These are phyloP conservation scores for Lates calcarifer DNA, from an alignment of 2,113 vertebrate genomes.

Conservation along the genomic window DNA sequence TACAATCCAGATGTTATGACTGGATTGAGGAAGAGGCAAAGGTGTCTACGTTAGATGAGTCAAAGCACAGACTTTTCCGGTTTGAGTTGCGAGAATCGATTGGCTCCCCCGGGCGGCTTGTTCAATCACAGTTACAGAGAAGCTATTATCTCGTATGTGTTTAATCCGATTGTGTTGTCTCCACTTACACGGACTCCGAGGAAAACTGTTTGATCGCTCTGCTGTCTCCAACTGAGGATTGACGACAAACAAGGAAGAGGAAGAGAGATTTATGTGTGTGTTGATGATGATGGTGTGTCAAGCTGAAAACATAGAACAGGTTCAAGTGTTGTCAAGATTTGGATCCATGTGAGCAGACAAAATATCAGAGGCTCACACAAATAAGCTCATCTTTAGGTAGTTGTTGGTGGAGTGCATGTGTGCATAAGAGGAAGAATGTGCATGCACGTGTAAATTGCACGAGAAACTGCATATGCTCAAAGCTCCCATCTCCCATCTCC, in stretches of 20 bases:
- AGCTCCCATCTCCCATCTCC: not conserved
- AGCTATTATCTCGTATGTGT: conserved; percentile 65
- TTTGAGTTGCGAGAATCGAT: conserved; percentile 52
- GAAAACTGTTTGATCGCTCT: conserved; percentile 35
- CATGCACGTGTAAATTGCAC: conserved; percentile 23
- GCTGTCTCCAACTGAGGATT: not conserved
- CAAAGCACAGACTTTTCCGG: conserved; percentile 30
- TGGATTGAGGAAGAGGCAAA: conserved; percentile 41
- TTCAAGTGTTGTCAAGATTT: conserved; percentile 35
- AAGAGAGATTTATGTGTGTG: conserved; percentile 8
- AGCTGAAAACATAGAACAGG: conserved; percentile 38
- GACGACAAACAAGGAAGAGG: conserved; percentile 2
- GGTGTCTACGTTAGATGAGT: conserved; percentile 50
- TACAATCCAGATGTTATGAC: conserved; percentile 71
- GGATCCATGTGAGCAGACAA: conserved; percentile 32
- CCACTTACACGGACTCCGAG: conserved; percentile 16
- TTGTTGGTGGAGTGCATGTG: conserved; percentile 11
- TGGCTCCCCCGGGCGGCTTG: conserved; percentile 33
- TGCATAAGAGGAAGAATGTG: conserved; percentile 29
- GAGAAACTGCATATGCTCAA: conserved; percentile 9
- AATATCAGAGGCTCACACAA: conserved; percentile 39
- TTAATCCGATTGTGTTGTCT: conserved; percentile 55
- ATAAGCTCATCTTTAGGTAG: conserved; percentile 9
- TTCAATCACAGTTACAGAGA: conserved; percentile 65
- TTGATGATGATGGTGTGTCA: conserved; percentile 37